These are phyloP conservation scores for Astreopora myriophthalma DNA, from an alignment of 64 coral and sea anemone species.

Conservation along the genomic window DNA sequence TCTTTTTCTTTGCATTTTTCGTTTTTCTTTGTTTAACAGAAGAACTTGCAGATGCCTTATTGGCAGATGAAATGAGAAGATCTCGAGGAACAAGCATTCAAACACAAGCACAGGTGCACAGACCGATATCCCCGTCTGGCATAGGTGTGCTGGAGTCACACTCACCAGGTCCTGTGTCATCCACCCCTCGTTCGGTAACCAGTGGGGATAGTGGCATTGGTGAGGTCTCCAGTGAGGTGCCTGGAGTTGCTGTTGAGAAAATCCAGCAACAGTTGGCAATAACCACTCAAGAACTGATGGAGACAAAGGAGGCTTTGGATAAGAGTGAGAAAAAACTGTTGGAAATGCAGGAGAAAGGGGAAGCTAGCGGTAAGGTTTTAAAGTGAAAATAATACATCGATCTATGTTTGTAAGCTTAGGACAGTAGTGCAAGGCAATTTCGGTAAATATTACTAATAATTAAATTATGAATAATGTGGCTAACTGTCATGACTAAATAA, in stretches of 20 bases:
- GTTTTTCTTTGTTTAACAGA: constrained; percentile 26
- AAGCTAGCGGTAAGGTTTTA: neutral
- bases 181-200: neutral
- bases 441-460: too few species aligned
- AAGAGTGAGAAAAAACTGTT: constrained; percentile 15
- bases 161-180: neutral
- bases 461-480: too few species aligned
- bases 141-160: neutral
- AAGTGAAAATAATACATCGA: neutral
- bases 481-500: too few species aligned
- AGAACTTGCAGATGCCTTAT: constrained; percentile 69
- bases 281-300: constrained; percentile 22
- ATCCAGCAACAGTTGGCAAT: constrained; percentile 13
- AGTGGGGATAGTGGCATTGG: constrained; percentile 3
- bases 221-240: neutral
- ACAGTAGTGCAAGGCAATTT: too few species aligned
- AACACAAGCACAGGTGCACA: constrained; percentile 23
- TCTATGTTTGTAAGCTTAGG: too few species aligned
- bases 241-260: neutral
- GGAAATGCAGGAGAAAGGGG: neutral
- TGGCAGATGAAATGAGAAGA: constrained; percentile 64
- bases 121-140: neutral
- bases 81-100: neutral
- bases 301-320: constrained; percentile 18
- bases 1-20: neutral